phyloP scores from a whole-genome alignment of 1,140 invertebrate genomes.

The Atta cephalotes region DNA sequence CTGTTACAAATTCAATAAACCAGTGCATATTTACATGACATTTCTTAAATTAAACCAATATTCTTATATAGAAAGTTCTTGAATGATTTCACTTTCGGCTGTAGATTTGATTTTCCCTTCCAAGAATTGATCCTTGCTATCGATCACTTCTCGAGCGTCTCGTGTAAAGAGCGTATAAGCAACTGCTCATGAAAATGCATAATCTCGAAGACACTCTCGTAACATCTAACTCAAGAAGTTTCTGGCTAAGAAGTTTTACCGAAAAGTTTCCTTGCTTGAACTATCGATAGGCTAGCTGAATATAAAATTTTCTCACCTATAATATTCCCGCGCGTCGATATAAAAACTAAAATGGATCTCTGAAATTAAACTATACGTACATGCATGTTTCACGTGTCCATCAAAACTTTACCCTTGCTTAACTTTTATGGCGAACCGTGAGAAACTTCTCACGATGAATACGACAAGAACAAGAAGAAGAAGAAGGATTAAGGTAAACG shows the following conservation, averaged over 20 bases:
- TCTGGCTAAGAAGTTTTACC: slow-evolving; percentile 21
- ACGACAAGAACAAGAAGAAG: not conserved
- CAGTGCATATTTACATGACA: not conserved
- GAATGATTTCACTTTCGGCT: not conserved
- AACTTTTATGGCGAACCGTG: slow-evolving; percentile 16
- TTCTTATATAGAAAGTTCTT: not conserved
- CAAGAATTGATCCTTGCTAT: not conserved
- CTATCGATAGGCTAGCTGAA: slow-evolving; percentile 11
- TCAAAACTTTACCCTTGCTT: slow-evolving; percentile 27
- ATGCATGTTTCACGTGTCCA: slow-evolving; percentile 32
- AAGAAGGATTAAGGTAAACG: slow-evolving; percentile 43
- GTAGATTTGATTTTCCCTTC: slow-evolving; percentile 14
- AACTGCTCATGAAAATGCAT: slow-evolving; percentile 59
- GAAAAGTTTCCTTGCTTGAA: not conserved
- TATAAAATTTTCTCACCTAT: slow-evolving; percentile 42
- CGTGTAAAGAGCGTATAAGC: slow-evolving; percentile 1
- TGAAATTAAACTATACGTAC: slow-evolving; percentile 35
- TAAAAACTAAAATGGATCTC: not conserved
- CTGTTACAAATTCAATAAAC: not conserved
- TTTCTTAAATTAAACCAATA: not conserved
- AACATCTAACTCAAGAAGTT: slow-evolving; percentile 44
- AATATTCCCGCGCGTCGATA: not conserved
- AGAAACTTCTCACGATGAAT: not conserved
- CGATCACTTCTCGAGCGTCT: not conserved
- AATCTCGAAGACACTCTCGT: slow-evolving; percentile 43